Evolutionary conservation across 2,888 invertebrate species (phyloP), one percentile per base, ranked within the genome.

Genomic region (Eulithis prunata): DNA sequence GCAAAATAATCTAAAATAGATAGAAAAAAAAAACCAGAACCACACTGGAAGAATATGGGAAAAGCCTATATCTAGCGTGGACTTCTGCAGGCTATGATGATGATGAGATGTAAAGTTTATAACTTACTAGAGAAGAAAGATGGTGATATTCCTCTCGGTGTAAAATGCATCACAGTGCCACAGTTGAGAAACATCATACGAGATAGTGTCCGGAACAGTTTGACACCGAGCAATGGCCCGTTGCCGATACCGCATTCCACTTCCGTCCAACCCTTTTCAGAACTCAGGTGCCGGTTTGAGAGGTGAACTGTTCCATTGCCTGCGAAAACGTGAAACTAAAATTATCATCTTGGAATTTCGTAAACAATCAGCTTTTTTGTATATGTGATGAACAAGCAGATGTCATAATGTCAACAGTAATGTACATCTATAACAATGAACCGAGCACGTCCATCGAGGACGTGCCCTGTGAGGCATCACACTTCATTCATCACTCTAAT

Each of bases 261-360:
- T 91, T 99, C 98, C 4, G 97, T 94, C 98, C 98, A 98, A 12
- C 97, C 96, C 84, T 96, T 96, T 61, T 97, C 96, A 0, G 97
- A 96, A 62, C 97, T 94, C 12, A 98, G 93, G 77, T 97, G 94
- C 67, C 97, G 94, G 77, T 96, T 96, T 6, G 96, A 95, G 13
- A 97, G 85, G 75, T 96, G 95, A 57, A 98, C 94, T n/a, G 96
- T 95, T 0, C 97, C 97, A 38, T 94, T 94, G 51, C 98, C 97
- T 89, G 84, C 61, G 21, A 58, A 53, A 21, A 64, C 10, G 7
- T 14, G 2, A 21, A 21, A 21, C 10, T 49, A 10, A n/a, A 47
- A 64, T 67, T 41, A 0, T 41, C 8, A 41, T 10, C 41, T 41
- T 41, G 0, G 41, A 41, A 41, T 3, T 41, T 41, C 10, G 5